Base-by-base conservation (phyloP, 2,888 invertebrate genomes). In the Yponomeuta malinellus region DNA sequence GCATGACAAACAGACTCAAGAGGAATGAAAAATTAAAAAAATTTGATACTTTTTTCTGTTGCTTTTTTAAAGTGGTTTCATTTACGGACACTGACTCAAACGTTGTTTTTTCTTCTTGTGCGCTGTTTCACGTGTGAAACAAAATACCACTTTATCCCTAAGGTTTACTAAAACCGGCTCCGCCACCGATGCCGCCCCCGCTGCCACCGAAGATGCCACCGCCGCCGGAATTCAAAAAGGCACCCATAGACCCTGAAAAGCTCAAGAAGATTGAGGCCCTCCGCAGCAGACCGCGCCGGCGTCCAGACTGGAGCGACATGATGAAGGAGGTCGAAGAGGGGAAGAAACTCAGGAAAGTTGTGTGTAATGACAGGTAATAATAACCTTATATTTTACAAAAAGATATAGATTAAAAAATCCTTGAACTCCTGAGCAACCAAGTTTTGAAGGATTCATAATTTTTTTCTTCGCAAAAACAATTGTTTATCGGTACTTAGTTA, bases 251-350 rank as follows among this genome's bases (percentile, higher is more conserved):
- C 70, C 90, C 93, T 0, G 81, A 90, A 12, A 96, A 96, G 78
- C 86, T 94, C 74, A 94, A 94, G 76, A 95, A 93, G 77, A 78
- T 97, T 73, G 97, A 97, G 73, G 93, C 94, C 77, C 93, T 97
- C 31, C 95, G 94, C 87, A 94, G 95, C 76, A 93, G 97, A 76
- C 97, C 97, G 0, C 93, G 97, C 75, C 95, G 93, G 80, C 94
- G 97, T 75, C 97, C 97, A 0, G 97, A 97, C 83, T 97, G 97
- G 97, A 96, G 95, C 23, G 95, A 95, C 78, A 96, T 97, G 95
- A 96, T 97, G 95, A 97, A 97, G 84, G 97, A 97, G 85, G 96
- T 97, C n/a, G 97, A 97, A 82, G 91, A 94, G 74, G 96, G 97
- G 69, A 95, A 86, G 79, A 96, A 95, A 81, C 88, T 97, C 74